These are phyloP conservation scores for Oscarella lobularis DNA, from an alignment of 37 sponge, comb jelly and placozoan species.

Conservation along the genomic window DNA sequence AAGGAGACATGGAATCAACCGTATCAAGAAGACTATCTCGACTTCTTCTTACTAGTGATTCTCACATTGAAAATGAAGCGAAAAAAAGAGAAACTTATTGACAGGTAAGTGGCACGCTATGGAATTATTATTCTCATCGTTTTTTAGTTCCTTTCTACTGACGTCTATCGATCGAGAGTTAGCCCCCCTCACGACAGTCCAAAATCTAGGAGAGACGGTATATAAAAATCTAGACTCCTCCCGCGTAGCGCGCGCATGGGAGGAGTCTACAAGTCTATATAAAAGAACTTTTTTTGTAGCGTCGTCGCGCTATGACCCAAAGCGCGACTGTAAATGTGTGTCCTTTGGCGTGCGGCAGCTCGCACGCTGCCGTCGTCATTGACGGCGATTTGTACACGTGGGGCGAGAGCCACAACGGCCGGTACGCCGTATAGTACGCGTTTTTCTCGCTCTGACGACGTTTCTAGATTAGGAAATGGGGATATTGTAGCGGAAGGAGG, in stretches of 20 bases:
- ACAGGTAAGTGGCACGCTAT: neutral
- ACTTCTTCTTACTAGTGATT: neutral
- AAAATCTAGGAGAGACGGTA: too few relatives aligned
- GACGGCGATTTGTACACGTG: conserved; percentile 58
- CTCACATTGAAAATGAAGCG: neutral
- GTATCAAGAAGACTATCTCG: neutral
- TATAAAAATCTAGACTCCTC: too few relatives aligned
- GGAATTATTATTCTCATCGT: neutral
- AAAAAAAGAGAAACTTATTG: neutral
- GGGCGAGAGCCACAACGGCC: conserved; percentile 59
- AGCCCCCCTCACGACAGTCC: neutral
- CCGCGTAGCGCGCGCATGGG: too few relatives aligned
- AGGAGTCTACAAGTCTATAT: too few relatives aligned
- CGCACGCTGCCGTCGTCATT: conserved; percentile 44
- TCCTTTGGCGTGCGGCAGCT: neutral
- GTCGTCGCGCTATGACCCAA: neutral
- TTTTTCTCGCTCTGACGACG: neutral
- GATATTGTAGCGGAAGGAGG: conserved; percentile 36
- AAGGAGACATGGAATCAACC: neutral
- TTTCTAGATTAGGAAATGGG: conserved; percentile 50
- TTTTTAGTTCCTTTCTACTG: neutral
- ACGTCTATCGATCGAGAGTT: neutral
- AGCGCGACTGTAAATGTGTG: neutral
- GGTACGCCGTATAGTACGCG: conserved; percentile 22
- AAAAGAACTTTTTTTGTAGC: neutral